Evolutionary conservation across 2,888 invertebrate species (phyloP).

Genomic region (Hartigia nigra): DNA sequence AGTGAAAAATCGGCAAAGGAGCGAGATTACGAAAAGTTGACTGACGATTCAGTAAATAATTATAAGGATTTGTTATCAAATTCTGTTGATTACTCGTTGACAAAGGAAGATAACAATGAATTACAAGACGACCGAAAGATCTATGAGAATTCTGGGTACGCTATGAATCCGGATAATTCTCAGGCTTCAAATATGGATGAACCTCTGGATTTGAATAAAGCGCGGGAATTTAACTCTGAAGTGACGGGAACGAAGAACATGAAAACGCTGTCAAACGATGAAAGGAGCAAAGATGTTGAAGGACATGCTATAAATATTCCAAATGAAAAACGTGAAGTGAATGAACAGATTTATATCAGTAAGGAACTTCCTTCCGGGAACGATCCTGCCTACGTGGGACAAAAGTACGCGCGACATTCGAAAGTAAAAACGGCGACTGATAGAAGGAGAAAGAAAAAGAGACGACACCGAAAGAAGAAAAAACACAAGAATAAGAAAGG

Average conservation of each 20-base stretch:
- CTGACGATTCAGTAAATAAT: neutral
- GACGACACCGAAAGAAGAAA: constrained; percentile 19
- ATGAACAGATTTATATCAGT: neutral
- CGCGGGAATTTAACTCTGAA: neutral
- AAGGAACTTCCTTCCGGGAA: neutral
- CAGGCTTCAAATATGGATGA: neutral
- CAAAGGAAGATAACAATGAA: neutral
- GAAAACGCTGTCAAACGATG: neutral
- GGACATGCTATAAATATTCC: neutral
- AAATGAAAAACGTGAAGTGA: neutral
- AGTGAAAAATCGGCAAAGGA: neutral
- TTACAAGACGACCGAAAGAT: neutral
- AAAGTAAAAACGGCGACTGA: constrained; percentile 21
- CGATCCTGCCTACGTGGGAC: neutral
- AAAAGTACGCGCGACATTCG: neutral
- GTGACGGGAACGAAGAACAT: neutral
- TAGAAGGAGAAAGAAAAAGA: constrained; percentile 14
- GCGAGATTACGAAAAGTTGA: neutral
- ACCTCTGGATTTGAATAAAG: neutral
- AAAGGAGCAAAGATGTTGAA: neutral
- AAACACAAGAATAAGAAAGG: constrained; percentile 23
- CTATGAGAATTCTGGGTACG: neutral
- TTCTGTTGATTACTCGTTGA: neutral
- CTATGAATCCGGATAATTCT: neutral
- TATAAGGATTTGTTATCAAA: neutral